phyloP scores from a whole-genome alignment of 2,888 invertebrate species.

The Apamea monoglypha region DNA sequence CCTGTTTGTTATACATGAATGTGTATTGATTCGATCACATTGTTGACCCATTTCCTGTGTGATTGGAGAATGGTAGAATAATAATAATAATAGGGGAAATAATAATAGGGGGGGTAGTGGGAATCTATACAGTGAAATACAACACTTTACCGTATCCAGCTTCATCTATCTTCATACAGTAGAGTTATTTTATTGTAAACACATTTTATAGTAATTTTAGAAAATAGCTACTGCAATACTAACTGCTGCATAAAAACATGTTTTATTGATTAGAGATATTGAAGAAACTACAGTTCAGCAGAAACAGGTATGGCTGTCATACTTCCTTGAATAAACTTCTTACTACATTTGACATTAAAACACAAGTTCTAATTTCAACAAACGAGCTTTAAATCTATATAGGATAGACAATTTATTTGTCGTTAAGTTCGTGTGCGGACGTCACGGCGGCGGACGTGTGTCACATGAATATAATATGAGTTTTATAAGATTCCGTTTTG shows the following conservation, averaged over 20 bases:
- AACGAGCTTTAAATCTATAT: slow-evolving; percentile 16
- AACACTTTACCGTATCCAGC: no score
- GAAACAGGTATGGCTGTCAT: neutral
- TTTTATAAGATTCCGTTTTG: slow-evolving; percentile 2
- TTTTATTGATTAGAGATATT: neutral
- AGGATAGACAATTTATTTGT: slow-evolving; percentile 37
- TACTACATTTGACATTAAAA: neutral
- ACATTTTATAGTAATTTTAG: neutral
- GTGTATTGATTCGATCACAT: slow-evolving; percentile 41
- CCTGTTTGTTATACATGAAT: slow-evolving; percentile 24
- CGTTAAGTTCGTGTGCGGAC: slow-evolving; percentile 15
- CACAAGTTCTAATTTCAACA: slow-evolving; percentile 20
- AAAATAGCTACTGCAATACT: neutral
- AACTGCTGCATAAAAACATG: neutral
- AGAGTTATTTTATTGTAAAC: neutral
- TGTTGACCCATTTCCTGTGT: slow-evolving; percentile 22
- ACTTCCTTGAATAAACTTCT: neutral
- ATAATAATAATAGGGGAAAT: slow-evolving; percentile 18
- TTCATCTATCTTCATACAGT: neutral
- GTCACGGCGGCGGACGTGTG: no score
- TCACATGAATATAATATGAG: slow-evolving; percentile 23
- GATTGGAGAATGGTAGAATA: neutral
- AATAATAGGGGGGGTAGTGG: neutral
- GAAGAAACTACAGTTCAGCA: neutral
- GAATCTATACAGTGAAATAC: neutral